Evolutionary conservation across 2,888 invertebrate genomes (phyloP), one percentile per base, ranked within the genome.

Genomic region (Drosophila niveifrons): DNA sequence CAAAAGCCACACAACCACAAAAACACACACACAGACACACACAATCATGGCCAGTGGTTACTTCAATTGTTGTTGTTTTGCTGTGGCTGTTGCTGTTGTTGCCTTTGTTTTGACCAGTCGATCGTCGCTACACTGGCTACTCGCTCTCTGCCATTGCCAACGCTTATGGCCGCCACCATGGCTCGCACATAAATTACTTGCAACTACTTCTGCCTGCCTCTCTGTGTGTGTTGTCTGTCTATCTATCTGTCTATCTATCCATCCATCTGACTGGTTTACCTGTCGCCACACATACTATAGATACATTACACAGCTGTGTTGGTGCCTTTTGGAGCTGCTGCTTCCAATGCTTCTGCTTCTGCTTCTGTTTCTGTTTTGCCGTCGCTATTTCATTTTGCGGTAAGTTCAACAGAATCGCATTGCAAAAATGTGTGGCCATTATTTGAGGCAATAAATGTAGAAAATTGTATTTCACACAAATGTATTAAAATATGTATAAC

Each of bases 101-200:
- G 63, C 67, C 66, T 73, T 77, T 83, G 78, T 84, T 82, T 80
- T 86, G 86, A 83, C 86, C 83, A 83, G 83, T 86, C 78, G 86
- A 78, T 82, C 82, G 71, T 46, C 53, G 66, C 23, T 23, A 46
- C 62, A 64, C 57, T 56, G 66, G 1, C 23, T 23, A 6, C 23
- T 23, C 23, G 62, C 44, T 73, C 69, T 64, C 66, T 64, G 62
- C 67, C 74, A 51, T 66, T 64, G 63, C 72, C 72, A 47, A 55
- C 57, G 47, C 53, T 65, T 72, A 85, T 82, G 82, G 80, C 85
- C 72, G 82, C 77, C 74, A 75, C 71, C 66, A 59, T 36, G 53
- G 76, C 47, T 59, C 70, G 77, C 78, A 80, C 82, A 82, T 78
- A 82, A 82, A 82, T 80, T 82, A 82, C 78, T 72, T 36, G 59